phyloP scores from a whole-genome alignment of 2,888 invertebrate species.

The Agonopterix alstromeriana region DNA sequence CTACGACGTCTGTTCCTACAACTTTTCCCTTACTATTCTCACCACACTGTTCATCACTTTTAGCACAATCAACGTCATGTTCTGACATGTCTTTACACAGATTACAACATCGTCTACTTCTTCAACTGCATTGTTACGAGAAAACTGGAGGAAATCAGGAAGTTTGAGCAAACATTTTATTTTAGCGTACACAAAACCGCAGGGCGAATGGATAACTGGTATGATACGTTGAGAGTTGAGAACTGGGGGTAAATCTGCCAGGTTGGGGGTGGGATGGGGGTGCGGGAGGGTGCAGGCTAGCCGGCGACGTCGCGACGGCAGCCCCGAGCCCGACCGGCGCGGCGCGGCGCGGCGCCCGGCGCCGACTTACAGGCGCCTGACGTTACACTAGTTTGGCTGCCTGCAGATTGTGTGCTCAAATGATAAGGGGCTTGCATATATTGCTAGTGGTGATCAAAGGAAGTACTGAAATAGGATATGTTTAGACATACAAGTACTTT shows the following conservation, averaged over 20 bases:
- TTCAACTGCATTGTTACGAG: constrained; percentile 1
- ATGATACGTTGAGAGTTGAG: not conserved
- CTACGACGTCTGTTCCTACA: constrained; percentile 15
- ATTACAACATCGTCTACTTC: constrained; percentile 23
- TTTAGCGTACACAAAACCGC: not conserved
- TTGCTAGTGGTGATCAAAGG: not conserved
- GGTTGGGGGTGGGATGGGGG: not conserved
- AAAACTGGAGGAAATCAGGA: too few species aligned
- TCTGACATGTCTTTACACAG: constrained; percentile 58
- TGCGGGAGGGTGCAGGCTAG: not conserved
- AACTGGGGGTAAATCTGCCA: constrained; percentile 8
- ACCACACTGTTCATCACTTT: constrained; percentile 24
- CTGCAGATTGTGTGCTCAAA: not conserved
- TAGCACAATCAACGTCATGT: constrained; percentile 44
- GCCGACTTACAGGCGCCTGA: constrained; percentile 30
- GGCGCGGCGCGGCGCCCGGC: constrained; percentile 64
- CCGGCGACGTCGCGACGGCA: constrained; percentile 71
- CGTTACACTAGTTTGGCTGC: not conserved
- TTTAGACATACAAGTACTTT: not conserved
- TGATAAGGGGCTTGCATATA: not conserved
- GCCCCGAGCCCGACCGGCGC: constrained; percentile 61
- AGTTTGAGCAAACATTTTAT: not conserved
- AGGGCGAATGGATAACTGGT: constrained; percentile 1
- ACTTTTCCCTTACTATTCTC: constrained; percentile 13
- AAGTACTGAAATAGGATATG: not conserved